Percentiles rank a stretch among this genome's conserved stretches.
Conservation (phyloP, 2,113 vertebrate genomes). For the Microtus ochrogaster region DNA sequence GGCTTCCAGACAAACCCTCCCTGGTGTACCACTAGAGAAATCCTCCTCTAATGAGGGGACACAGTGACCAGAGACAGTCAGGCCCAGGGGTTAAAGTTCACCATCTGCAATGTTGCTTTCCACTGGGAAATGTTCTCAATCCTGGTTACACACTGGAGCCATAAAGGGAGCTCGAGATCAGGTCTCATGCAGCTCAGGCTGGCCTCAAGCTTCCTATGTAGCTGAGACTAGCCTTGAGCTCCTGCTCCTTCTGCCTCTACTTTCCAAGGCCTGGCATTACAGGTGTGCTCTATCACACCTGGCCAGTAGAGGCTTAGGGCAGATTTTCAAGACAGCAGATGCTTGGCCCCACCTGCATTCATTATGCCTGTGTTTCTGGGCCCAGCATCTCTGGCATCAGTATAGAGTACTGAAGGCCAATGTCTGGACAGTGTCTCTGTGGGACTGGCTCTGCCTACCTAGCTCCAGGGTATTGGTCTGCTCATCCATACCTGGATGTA, state of each 20-base stretch:
- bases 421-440: neutral
- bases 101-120: neutral
- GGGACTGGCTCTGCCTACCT: neutral
- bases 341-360: neutral
- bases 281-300: neutral
- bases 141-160: neutral
- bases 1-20: neutral
- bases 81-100: neutral
- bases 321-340: neutral
- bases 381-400: no score
- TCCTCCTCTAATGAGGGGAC: neutral
- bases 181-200: neutral
- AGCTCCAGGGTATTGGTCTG: neutral
- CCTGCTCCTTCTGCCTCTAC: neutral
- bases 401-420: neutral
- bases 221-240: neutral
- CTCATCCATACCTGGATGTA: fast-evolving
- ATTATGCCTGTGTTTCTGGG: neutral
- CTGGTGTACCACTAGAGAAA: fast-evolving
- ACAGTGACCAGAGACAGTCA: neutral
- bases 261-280: neutral
- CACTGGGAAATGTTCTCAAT: neutral
- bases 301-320: neutral
- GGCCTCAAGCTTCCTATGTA: neutral
- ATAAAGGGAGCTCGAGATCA: neutral